phyloP scores from a whole-genome alignment of 2,797 vertebrate species.

The Arvicola amphibius region DNA sequence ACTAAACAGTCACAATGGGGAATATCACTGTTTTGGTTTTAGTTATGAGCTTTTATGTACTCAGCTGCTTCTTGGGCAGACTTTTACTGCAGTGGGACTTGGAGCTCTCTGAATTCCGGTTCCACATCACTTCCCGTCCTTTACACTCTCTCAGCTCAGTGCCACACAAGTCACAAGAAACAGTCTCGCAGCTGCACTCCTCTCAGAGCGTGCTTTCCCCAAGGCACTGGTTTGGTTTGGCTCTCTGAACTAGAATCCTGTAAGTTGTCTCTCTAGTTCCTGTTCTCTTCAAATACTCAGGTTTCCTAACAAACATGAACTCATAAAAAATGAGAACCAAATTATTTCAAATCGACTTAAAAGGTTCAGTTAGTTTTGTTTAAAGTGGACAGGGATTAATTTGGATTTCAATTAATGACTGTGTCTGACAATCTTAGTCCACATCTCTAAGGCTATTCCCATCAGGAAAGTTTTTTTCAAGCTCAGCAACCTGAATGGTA shows the following conservation, averaged over 20 bases:
- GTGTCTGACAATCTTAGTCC: constrained; percentile 1
- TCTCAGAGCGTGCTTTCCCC: constrained; percentile 71
- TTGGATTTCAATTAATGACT: neutral
- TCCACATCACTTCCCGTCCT: constrained; percentile 90
- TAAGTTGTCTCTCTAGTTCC: neutral
- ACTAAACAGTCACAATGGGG: constrained; percentile 96
- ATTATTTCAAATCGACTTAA: constrained; percentile 45
- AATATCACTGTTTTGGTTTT: constrained; percentile 96
- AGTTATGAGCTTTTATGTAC: constrained; percentile 94
- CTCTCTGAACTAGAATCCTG: constrained; percentile 80
- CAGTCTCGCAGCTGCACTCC: constrained; percentile 87
- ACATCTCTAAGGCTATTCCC: neutral
- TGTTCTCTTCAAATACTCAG: neutral
- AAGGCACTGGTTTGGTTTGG: constrained; percentile 4
- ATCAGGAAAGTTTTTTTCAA: neutral
- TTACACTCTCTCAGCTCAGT: constrained; percentile 87
- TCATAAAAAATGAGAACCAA: neutral
- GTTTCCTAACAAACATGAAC: neutral
- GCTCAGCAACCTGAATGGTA: neutral
- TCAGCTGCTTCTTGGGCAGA: constrained; percentile 92
- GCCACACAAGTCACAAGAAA: constrained; percentile 90
- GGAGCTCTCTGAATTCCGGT: constrained; percentile 88
- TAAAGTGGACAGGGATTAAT: constrained; percentile 40
- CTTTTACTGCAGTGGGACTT: constrained; percentile 86
- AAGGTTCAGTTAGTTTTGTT: constrained; percentile 27